Percentiles rank a stretch among this genome's conserved stretches.
Conservation (phyloP, 2,888 invertebrate species). For the Melanotus villosus region DNA sequence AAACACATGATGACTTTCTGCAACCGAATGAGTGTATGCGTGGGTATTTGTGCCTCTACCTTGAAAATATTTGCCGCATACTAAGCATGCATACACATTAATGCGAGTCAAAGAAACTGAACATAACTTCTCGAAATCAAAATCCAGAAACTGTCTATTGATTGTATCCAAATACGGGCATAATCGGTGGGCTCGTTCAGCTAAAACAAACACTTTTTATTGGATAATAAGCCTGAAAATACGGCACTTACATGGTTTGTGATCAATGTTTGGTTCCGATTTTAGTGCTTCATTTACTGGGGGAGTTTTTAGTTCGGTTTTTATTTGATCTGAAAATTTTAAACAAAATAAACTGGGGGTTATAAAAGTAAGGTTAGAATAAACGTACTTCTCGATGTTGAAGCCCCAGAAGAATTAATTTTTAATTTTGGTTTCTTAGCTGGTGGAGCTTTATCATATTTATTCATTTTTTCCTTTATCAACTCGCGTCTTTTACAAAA, state of each 20-base stretch:
- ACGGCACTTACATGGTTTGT: background rate
- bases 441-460: background rate
- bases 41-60: conserved; percentile 98
- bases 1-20: conserved; percentile 98
- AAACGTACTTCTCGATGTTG: background rate
- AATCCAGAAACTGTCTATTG: conserved; percentile 95
- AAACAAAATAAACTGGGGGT: too few relatives aligned
- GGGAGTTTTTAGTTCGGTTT: too few relatives aligned
- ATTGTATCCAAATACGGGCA: conserved; percentile 99
- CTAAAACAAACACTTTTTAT: background rate
- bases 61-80: conserved; percentile 99
- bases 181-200: conserved; percentile 62
- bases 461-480: background rate
- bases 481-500: too few relatives aligned
- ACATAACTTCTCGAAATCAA: conserved; percentile 99
- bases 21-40: conserved; percentile 99
- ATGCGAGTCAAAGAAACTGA: conserved; percentile 98
- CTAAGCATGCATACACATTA: conserved; percentile 99
- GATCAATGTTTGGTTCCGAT: background rate
- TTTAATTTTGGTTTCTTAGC: background rate
- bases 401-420: background rate
- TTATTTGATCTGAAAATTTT: background rate
- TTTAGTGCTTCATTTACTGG: background rate
- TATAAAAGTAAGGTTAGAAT: background rate
- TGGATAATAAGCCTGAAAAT: background rate